Evolutionary conservation across 2,113 vertebrate genomes (phyloP), one percentile per base, ranked within the genome.

Genomic region (Lampris megalopsis): DNA sequence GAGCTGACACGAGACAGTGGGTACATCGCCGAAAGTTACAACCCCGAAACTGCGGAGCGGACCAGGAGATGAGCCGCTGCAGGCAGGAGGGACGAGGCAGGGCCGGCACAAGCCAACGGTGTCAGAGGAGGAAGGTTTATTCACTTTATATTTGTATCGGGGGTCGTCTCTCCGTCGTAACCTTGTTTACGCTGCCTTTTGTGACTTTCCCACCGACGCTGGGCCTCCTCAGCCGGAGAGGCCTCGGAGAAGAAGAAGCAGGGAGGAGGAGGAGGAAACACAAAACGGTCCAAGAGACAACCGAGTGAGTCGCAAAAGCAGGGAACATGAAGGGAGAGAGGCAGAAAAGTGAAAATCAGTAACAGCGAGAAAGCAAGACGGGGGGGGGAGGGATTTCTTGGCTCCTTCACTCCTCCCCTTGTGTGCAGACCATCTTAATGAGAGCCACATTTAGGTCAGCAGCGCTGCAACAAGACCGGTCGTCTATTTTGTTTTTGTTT

Each of bases 391-490:
- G 54, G 7, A 64, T 63, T 2, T 35, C 3, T 2, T 48, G 4
- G 47, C 49, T 75, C 1, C 2, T 41, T 57, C 58, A 47, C 65
- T 60, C 72, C 63, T 70, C 78, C 60, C 65, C 73, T 77, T 13
- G 2, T 87, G 78, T 82, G 81, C 71, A 57, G 79, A 74, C 74
- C 86, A 83, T 90, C 71, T 80, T 91, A 90, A 92, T 89, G 88
- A 91, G 82, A 90, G 79, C 84, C 86, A 93, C 79, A 89, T 92
- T 89, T 86, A 84, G 75, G 80, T 82, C 83, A 91, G 69, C 10
- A 2, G 54, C 53, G n/a, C 36, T 48, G 71, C 63, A 40, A 68
- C n/a, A 6, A 70, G 35, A 13, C 9, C 4, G 63, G 62, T 73
- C 62, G 45, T 74, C 56, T 80, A 13, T 47, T 45, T 50, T 37